Percentiles rank a stretch among this genome's conserved stretches.
phyloP scores from a whole-genome alignment of 2,888 invertebrate species.

The Hofmannophila pseudospretella region DNA sequence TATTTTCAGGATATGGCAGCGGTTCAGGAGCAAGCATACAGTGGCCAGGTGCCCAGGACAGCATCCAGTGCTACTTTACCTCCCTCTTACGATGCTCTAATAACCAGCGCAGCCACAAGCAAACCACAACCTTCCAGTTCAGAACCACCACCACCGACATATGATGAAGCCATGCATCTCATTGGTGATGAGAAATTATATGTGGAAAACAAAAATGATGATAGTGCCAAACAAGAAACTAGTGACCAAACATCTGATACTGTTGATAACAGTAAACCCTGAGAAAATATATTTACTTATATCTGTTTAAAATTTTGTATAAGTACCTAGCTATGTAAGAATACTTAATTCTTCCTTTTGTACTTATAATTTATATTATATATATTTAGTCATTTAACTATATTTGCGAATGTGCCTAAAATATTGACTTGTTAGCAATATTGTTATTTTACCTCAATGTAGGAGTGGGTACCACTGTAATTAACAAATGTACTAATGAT shows the following conservation, averaged over 20 bases:
- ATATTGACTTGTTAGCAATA: slow-evolving; percentile 57
- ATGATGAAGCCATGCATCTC: slow-evolving; percentile 80
- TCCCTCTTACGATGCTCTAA: slow-evolving; percentile 80
- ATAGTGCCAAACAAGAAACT: slow-evolving; percentile 58
- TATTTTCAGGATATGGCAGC: slow-evolving; percentile 75
- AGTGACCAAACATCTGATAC: slow-evolving; percentile 44
- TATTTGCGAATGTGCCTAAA: slow-evolving; percentile 71
- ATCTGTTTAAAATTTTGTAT: slow-evolving; percentile 28
- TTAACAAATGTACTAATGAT: neutral
- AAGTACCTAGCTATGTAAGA: slow-evolving; percentile 42
- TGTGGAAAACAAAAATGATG: slow-evolving; percentile 43
- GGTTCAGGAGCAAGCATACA: slow-evolving; percentile 74
- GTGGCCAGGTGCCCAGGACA: slow-evolving; percentile 71
- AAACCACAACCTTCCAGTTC: slow-evolving; percentile 69
- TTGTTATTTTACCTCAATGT: slow-evolving; percentile 10
- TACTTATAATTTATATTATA: slow-evolving; percentile 58
- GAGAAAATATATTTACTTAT: slow-evolving; percentile 30
- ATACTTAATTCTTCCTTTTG: slow-evolving; percentile 67
- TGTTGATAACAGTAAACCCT: slow-evolving; percentile 58
- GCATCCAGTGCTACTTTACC: slow-evolving; percentile 79
- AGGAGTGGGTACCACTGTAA: neutral
- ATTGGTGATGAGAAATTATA: slow-evolving; percentile 65
- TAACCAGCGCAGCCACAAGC: slow-evolving; percentile 52
- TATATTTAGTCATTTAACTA: slow-evolving; percentile 48
- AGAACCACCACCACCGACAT: slow-evolving; percentile 80